Evolutionary conservation across 2,888 invertebrate genomes (phyloP), one percentile per base, ranked within the genome.

Genomic region (Itoplectis maculator): DNA sequence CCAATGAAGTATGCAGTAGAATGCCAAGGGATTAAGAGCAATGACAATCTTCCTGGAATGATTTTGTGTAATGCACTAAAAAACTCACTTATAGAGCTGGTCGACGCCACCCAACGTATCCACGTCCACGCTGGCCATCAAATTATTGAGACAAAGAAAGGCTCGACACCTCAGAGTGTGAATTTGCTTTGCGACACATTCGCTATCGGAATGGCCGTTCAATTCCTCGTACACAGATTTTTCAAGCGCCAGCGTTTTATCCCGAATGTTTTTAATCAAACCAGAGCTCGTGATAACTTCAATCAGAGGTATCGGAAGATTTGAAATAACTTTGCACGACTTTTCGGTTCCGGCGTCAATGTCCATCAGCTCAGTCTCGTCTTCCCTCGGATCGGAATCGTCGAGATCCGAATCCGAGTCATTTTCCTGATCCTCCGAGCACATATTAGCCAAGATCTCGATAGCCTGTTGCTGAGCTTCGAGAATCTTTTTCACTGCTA

Each of bases 371-470:
- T 93, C 93, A 59, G 82, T 84, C 7, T 89, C 89, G n/a, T 91
- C 91, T 70, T 93, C 93, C 79, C 92, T 92, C 66, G 86, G 91
- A 82, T 93, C 94, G 63, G 93, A 94, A 74, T 93, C 88, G n/a
- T 92, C 92, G 18, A 87, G 76, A 37, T 93, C 93, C 63, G 89
- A 90, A n/a, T 93, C 90, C 13, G 93, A 93, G 45, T 94, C 94
- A 74, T 83, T 83, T 8, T 88, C 89, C 15, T 85, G 74, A 89
- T 95, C 95, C 88, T 94, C 93, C 42, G 95, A 95, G 88, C 96
- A 95, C 70, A 96, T 93, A 91, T 97, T 96, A 29, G 96, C 95
- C 76, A 96, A 92, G 82, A 96, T 95, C 93, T 96, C 96, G 56
- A 96, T 92, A 0, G 96, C 94, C 89, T 95, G 94, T 87, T 95